A percentile compares a stretch with the other conserved stretches of the same genome.
Conservation (phyloP, 2,113 vertebrate species). For the Rattus rattus region DNA sequence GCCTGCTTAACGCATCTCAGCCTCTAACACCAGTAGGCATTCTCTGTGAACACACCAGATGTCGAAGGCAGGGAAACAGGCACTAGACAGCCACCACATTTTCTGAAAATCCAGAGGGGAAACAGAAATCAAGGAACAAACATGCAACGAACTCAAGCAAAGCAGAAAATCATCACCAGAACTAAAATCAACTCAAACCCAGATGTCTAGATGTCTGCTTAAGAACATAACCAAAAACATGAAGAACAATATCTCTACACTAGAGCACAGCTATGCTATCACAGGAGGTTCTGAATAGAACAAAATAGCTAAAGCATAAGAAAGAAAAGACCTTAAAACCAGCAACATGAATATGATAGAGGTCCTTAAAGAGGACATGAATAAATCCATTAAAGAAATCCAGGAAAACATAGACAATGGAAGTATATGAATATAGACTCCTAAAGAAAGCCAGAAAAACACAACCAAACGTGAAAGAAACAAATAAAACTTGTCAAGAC, state of each 20-base stretch:
- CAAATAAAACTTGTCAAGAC: not conserved
- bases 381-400: not conserved
- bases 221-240: not conserved
- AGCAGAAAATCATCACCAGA: not conserved
- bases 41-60: not conserved
- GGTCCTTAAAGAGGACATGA: not conserved
- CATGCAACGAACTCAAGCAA: not conserved
- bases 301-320: not conserved
- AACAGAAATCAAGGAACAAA: not conserved
- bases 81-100: not conserved
- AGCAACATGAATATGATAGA: not conserved
- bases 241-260: not conserved
- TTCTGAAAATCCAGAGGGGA: not conserved
- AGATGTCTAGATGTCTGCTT: not conserved
- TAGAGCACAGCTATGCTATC: not conserved
- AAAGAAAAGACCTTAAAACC: not conserved
- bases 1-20: not conserved
- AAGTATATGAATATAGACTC: not conserved
- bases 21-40: not conserved
- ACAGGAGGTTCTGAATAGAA: not conserved
- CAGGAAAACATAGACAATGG: not conserved
- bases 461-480: not conserved
- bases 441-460: not conserved
- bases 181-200: not conserved
- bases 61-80: not conserved